phyloP scores from a whole-genome alignment of 2,888 invertebrate species.

The Heliconius hortense region DNA sequence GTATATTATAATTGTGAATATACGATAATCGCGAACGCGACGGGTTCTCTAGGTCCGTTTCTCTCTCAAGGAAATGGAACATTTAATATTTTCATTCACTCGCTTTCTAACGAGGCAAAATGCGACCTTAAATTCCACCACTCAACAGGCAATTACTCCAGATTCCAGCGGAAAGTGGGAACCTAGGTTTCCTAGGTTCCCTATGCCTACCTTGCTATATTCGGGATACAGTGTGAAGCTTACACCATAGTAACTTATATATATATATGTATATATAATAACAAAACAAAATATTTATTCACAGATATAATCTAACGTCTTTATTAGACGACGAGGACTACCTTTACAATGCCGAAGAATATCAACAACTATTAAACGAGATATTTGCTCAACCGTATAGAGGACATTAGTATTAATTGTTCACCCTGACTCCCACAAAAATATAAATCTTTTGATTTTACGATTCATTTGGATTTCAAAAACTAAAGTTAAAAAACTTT shows the following conservation, averaged over 20 bases:
- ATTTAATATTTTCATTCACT: too few species aligned
- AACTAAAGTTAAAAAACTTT: too few species aligned
- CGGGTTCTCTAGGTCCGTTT: too few species aligned
- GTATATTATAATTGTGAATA: too few species aligned
- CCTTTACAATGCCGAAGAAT: conserved; percentile 72
- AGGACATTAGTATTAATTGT: conserved; percentile 58
- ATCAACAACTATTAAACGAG: conserved; percentile 73
- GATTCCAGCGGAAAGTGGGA: too few species aligned
- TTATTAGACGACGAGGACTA: conserved; percentile 69
- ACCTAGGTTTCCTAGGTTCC: not conserved
- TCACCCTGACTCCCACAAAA: conserved; percentile 7
- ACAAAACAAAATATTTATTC: conserved; percentile 42
- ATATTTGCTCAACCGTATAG: conserved; percentile 79
- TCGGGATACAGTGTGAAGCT: not conserved
- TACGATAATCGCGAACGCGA: too few species aligned
- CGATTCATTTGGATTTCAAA: not conserved
- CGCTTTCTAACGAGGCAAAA: too few species aligned
- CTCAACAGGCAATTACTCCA: too few species aligned
- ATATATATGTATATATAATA: too few species aligned
- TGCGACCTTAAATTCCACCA: too few species aligned
- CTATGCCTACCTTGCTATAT: not conserved
- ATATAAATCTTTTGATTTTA: not conserved
- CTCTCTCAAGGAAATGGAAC: too few species aligned
- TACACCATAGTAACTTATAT: too few species aligned
- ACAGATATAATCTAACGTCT: conserved; percentile 63